Evolutionary conservation across 2,888 invertebrate genomes (phyloP), one percentile per base, ranked within the genome.

Genomic region (Tenthredo amoena): DNA sequence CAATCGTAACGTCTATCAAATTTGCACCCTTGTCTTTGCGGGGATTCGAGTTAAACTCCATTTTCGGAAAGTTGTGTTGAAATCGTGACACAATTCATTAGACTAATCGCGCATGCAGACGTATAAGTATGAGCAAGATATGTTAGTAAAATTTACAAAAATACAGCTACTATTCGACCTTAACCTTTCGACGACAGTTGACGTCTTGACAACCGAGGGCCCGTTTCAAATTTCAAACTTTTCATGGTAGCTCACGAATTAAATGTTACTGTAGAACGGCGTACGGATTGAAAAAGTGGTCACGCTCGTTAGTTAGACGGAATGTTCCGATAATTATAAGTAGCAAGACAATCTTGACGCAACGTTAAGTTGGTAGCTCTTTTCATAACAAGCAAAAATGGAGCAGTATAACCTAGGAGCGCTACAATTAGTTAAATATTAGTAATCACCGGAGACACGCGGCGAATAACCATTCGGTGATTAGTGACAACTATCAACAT

Each of bases 1-100:
- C 85, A 58, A 93, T 86, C 15, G 93, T 93, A 82, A 89, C 86
- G 87, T 92, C 90, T 47, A 89, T 88, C 79, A 91, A 89, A 84
- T 90, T 88, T 5, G 85, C 47, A 26, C n/a, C 72, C 40, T 37
- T 40, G 37, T 21, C 81, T 37, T 62, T 37, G 12, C 21, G 58
- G 37, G 81, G 12, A 62, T 81, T 40, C 21, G 40, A 21, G n/a
- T 34, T 58, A 62, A 40, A 81, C 37, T 81, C 81, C 81, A 81
- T 81, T 40, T 37, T 40, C n/a, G 37, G 12, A 4, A 62, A 40
- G 7, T 40, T 62, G 4, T 21, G 7, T 62, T 10, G 15, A 6
- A 10, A 62, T 4, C 43, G 81, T 10, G 55, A 15, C 50, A 18
- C 18, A 34, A 77, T 26, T 34, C 77, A 77, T 77, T 18, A 77